These are phyloP conservation scores for Tetanocera ferruginea DNA, from an alignment of 2,888 invertebrate species.

Conservation along the genomic window DNA sequence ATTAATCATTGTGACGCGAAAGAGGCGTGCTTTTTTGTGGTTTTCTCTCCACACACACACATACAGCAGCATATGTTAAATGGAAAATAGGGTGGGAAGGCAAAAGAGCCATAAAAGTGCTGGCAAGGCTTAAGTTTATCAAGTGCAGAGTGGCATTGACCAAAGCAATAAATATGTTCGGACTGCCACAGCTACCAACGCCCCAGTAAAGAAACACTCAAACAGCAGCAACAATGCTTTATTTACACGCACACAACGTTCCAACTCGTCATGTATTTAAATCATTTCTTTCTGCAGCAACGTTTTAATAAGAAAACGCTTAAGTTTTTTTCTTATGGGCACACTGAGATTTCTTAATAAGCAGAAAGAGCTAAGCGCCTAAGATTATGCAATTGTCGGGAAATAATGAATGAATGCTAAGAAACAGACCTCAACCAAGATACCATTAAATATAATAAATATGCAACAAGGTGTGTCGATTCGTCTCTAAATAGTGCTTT, in stretches of 20 bases:
- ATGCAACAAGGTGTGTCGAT: constrained; percentile 8
- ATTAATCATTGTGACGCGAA: constrained; percentile 46
- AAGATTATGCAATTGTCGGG: neutral
- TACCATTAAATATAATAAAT: neutral
- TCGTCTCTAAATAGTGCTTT: neutral
- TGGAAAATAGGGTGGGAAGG: too few relatives aligned
- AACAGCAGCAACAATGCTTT: neutral
- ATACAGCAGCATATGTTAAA: neutral
- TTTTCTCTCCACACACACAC: neutral
- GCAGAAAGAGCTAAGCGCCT: neutral
- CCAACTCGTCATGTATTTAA: neutral
- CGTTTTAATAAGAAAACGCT: too few relatives aligned
- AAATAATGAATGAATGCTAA: neutral
- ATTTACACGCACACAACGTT: neutral
- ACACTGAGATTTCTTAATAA: neutral
- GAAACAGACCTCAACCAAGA: too few relatives aligned
- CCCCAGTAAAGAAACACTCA: neutral
- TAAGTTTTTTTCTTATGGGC: too few relatives aligned
- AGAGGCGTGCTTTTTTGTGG: constrained; percentile 38
- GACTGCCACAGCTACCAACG: neutral
- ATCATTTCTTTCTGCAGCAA: neutral
- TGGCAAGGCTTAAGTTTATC: constrained; percentile 38
- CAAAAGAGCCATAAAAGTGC: neutral
- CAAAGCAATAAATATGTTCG: constrained; percentile 32
- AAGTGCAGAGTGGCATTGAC: constrained; percentile 32